Base-by-base conservation (phyloP, 2,797 vertebrate genomes). In the Coregonus suidteri region DNA sequence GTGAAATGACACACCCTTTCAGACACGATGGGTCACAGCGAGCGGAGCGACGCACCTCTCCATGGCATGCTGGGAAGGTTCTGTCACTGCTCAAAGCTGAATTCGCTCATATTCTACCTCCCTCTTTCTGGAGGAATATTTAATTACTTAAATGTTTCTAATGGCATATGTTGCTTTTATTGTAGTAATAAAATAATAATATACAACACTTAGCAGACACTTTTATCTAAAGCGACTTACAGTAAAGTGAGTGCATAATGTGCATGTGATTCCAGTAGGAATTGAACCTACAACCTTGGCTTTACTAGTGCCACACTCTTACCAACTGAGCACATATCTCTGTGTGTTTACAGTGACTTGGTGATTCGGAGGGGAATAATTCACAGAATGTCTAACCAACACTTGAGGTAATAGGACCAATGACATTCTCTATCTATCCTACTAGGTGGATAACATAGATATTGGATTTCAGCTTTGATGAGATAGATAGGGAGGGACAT, bases 381-480 rank as follows among this genome's bases (percentile, higher is more conserved):
- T 2, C 41, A 47, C 56, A 59, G 15, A 7, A 16, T 59, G 56
- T 59, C 56, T n/a, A 16, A 59, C 15, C 31, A 5, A 68, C 34
- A 37, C 30, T 6, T 31, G 66, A 68, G 30, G 34, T 47, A 47
- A 47, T 1, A 9, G 41, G 59, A 62, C 56, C 25, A 35, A 15
- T 13, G 3, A 30, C 13, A 47, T 13, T 47, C 9, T 47, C 9
- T 11, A 11, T 72, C 52, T 52, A 9, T 9, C 31, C 3, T 18
- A 52, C 3, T 11, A 11, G 20, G 53, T 25, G 3, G 7, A 71
- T 62, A 34, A 76, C 79, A 34, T 47, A 30, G 25, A 75, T 51
- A 81, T 52, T 7, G 65, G 54, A 83, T 16, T 76, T 88, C 71
- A 79, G 70, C 54, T 77, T 75, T 82, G 47, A 87, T 77, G 62